phyloP scores from a whole-genome alignment of 1,140 invertebrate genomes.

The Saxidomus purpurata region DNA sequence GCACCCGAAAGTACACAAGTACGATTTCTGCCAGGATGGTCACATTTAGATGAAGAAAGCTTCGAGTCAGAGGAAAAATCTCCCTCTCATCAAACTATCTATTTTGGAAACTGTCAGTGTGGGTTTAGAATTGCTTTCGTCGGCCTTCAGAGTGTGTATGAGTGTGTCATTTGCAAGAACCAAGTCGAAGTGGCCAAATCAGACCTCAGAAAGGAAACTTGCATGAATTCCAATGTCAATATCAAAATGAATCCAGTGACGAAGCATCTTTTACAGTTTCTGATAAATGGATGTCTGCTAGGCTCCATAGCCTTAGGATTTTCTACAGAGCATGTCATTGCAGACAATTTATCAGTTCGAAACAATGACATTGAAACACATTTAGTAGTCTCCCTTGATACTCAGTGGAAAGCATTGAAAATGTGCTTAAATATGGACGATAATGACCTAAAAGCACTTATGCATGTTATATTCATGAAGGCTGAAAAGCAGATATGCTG shows the following conservation, averaged over 20 bases:
- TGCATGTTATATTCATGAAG: neutral
- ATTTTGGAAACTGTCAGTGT: neutral
- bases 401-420: neutral
- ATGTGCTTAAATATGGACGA: neutral
- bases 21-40: neutral
- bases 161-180: too few relatives aligned
- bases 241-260: too few relatives aligned
- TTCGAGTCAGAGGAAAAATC: too few relatives aligned
- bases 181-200: too few relatives aligned
- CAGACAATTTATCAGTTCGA: neutral
- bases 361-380: neutral
- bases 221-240: too few relatives aligned
- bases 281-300: slow-evolving; percentile 21
- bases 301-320: slow-evolving; percentile 22
- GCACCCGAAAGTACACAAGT: neutral
- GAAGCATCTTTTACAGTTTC: neutral
- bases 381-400: neutral
- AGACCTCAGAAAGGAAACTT: too few relatives aligned
- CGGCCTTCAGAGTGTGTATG: too few relatives aligned
- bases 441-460: neutral
- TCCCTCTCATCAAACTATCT: too few relatives aligned
- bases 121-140: neutral
- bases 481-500: neutral
- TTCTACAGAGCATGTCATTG: neutral
- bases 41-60: too few relatives aligned